Conservation (phyloP, 2,888 invertebrate genomes). For the Harmothoe impar region DNA sequence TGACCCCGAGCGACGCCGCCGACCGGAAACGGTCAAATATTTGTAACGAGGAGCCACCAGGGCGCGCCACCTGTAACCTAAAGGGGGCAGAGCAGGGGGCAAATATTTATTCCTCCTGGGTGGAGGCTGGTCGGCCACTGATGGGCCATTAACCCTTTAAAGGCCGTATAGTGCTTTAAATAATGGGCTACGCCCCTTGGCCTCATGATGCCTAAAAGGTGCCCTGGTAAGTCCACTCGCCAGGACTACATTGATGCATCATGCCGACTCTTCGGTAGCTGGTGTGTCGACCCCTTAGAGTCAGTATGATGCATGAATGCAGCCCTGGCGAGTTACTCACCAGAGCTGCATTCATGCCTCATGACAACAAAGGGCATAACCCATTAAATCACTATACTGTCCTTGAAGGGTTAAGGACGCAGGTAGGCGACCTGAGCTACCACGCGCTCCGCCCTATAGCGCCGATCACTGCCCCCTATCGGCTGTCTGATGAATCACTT, state of each 20-base stretch:
- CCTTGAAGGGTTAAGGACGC: not conserved
- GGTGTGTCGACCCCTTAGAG: too few relatives aligned
- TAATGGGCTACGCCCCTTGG: too few relatives aligned
- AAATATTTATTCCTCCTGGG: constrained; percentile 13
- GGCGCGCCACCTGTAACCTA: constrained; percentile 19
- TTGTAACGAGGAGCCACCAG: not conserved
- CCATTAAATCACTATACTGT: too few relatives aligned
- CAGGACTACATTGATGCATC: too few relatives aligned
- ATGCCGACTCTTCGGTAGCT: too few relatives aligned
- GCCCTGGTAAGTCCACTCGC: too few relatives aligned
- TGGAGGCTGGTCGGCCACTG: not conserved
- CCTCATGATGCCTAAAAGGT: too few relatives aligned
- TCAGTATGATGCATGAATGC: too few relatives aligned
- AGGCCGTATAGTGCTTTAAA: too few relatives aligned
- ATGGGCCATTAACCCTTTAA: not conserved
- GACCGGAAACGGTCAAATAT: constrained; percentile 35
- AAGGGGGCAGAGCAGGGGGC: constrained; percentile 34
- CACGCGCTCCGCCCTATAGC: not conserved
- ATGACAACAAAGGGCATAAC: too few relatives aligned
- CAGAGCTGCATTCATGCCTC: too few relatives aligned
- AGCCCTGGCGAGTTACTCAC: too few relatives aligned
- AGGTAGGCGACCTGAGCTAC: constrained; percentile 7
- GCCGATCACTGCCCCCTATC: not conserved
- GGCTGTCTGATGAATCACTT: constrained; percentile 42
- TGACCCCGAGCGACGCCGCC: not conserved